Percentiles rank a stretch among this genome's conserved stretches.
These are phyloP conservation scores for Acanthosepion lycidas DNA, from an alignment of 2,888 invertebrate genomes.

Conservation along the genomic window DNA sequence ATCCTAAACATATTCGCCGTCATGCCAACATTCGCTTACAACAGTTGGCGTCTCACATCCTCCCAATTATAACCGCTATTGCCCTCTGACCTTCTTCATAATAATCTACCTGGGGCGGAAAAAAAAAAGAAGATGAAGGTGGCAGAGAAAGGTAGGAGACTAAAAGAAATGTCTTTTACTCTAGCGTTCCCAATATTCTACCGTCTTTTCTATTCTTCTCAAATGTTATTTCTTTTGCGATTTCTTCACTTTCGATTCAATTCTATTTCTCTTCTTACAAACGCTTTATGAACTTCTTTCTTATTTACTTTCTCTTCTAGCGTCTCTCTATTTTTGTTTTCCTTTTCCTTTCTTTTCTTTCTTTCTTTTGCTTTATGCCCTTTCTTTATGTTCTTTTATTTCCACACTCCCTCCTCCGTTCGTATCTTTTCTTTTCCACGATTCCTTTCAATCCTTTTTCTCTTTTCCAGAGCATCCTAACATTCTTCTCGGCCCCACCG, in stretches of 20 bases:
- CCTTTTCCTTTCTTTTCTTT: neutral
- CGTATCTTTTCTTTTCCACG: neutral
- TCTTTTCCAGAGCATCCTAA: too few relatives aligned
- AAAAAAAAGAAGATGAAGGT: neutral
- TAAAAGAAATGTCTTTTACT: neutral
- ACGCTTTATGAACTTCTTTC: neutral
- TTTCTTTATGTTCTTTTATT: neutral
- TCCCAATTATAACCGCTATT: neutral
- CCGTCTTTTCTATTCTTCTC: neutral
- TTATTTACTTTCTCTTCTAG: neutral
- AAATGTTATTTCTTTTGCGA: neutral
- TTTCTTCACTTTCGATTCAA: neutral
- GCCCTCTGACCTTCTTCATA: neutral
- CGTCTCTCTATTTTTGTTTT: neutral
- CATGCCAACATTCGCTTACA: slow-evolving; percentile 6
- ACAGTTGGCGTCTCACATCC: slow-evolving; percentile 33
- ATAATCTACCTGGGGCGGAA: slow-evolving; percentile 1
- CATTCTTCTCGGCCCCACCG: too few relatives aligned
- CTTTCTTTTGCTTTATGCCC: too few relatives aligned
- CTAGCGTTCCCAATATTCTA: neutral
- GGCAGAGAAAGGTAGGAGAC: neutral
- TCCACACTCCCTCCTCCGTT: neutral
- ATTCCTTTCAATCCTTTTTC: neutral
- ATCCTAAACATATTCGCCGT: neutral
- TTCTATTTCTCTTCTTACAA: neutral